Conservation (phyloP, 2,888 invertebrate genomes). For the Rhorus exstirpatorius region DNA sequence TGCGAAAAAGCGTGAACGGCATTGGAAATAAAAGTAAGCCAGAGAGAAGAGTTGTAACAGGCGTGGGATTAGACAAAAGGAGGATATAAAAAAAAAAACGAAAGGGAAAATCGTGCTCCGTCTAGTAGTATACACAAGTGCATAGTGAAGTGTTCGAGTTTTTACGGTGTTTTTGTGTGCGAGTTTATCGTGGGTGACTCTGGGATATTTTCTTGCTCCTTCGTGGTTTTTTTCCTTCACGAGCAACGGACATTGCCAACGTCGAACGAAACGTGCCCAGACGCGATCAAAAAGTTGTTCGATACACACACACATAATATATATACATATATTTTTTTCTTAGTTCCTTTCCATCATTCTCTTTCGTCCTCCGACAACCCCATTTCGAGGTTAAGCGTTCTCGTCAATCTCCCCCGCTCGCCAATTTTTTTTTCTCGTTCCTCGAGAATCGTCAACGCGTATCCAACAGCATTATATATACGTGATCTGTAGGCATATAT, state of each 20-base stretch:
- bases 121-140: slow-evolving; percentile 33
- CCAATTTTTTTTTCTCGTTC: not conserved
- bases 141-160: slow-evolving; percentile 57
- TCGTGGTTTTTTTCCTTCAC: slow-evolving; percentile 3
- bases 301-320: no score
- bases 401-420: not conserved
- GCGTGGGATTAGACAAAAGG: slow-evolving; percentile 55
- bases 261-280: slow-evolving; percentile 20
- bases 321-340: no score
- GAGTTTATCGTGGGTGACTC: slow-evolving; percentile 48
- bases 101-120: slow-evolving; percentile 27
- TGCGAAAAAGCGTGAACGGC: slow-evolving; percentile 61
- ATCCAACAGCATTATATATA: no score
- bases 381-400: slow-evolving; percentile 41
- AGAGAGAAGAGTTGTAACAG: slow-evolving; percentile 41
- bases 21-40: slow-evolving; percentile 43
- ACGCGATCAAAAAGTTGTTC: not conserved
- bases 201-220: slow-evolving; percentile 18
- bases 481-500: no score
- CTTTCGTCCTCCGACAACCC: not conserved
- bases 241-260: slow-evolving; percentile 3
- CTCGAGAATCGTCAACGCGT: no score
- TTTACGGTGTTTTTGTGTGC: slow-evolving; percentile 28
- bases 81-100: slow-evolving; percentile 19
- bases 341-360: not conserved